These are phyloP conservation scores for Holotrichia oblita DNA, from an alignment of 1,140 invertebrate species.

Conservation along the genomic window DNA sequence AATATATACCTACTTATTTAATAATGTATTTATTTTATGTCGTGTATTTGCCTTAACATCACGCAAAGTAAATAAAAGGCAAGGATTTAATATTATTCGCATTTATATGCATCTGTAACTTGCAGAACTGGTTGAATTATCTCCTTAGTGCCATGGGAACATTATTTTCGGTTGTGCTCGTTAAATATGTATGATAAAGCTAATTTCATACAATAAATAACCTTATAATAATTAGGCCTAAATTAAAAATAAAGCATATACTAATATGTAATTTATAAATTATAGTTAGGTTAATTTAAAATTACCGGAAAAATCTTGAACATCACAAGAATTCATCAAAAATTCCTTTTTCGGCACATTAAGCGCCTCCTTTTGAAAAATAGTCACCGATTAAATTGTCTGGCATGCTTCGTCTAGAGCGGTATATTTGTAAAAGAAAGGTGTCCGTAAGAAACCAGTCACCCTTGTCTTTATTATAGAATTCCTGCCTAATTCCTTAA, in stretches of 20 bases:
- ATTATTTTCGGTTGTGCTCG: too few species aligned
- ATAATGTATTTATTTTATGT: slow-evolving; percentile 6
- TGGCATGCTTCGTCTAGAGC: neutral
- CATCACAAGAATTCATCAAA: neutral
- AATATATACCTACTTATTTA: slow-evolving; percentile 5
- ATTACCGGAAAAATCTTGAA: slow-evolving; percentile 5
- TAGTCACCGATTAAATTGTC: slow-evolving; percentile 15
- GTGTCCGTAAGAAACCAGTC: slow-evolving; percentile 10
- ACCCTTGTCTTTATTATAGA: slow-evolving; percentile 10
- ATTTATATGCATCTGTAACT: too few species aligned
- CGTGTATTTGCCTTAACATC: neutral
- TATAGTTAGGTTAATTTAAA: neutral
- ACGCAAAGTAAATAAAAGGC: neutral
- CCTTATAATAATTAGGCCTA: neutral
- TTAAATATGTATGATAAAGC: too few species aligned
- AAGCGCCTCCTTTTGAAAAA: slow-evolving; percentile 10
- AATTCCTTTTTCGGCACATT: slow-evolving; percentile 6
- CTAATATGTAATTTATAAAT: neutral
- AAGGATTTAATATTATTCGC: neutral
- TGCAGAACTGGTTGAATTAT: too few species aligned
- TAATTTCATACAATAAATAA: neutral
- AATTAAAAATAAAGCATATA: neutral
- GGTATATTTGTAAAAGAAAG: slow-evolving; percentile 26
- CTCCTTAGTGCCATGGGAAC: too few species aligned
- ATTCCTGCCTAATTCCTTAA: neutral